Evolutionary conservation across 2,113 vertebrate genomes (phyloP).

Genomic region (Anhinga anhinga): DNA sequence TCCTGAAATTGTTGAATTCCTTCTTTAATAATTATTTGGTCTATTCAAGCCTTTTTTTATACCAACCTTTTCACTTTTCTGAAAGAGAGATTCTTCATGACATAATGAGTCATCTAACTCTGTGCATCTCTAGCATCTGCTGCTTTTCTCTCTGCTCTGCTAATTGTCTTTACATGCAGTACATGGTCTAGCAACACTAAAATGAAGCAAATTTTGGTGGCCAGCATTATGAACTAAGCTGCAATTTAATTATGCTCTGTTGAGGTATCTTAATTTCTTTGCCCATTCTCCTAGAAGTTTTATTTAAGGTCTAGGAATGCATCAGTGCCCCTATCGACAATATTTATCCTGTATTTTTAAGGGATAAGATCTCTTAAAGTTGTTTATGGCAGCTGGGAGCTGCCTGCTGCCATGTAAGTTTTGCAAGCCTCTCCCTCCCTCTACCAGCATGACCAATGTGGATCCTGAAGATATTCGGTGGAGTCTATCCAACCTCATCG

Average conservation of each 20-base stretch:
- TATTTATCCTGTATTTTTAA: background rate
- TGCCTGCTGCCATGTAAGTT: background rate
- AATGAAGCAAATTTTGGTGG: background rate
- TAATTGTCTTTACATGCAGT: background rate
- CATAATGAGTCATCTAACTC: conserved; percentile 36
- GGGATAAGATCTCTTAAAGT: background rate
- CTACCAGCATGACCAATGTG: background rate
- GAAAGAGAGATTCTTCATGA: background rate
- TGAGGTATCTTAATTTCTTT: background rate
- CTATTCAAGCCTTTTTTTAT: background rate
- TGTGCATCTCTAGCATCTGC: conserved; percentile 26
- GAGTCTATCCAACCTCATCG: background rate
- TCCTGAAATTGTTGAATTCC: background rate
- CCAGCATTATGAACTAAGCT: background rate
- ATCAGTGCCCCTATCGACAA: background rate
- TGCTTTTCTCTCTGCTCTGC: conserved; percentile 47
- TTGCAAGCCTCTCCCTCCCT: background rate
- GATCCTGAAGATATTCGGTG: background rate
- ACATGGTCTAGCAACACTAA: background rate
- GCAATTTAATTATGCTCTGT: background rate
- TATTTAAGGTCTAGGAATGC: background rate
- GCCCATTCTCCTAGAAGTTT: background rate
- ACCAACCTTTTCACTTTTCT: background rate
- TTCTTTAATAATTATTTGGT: background rate
- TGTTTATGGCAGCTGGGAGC: background rate